Evolutionary conservation across 2,113 vertebrate species (phyloP), one percentile per base, ranked within the genome.

Genomic region (Cygnus atratus): DNA sequence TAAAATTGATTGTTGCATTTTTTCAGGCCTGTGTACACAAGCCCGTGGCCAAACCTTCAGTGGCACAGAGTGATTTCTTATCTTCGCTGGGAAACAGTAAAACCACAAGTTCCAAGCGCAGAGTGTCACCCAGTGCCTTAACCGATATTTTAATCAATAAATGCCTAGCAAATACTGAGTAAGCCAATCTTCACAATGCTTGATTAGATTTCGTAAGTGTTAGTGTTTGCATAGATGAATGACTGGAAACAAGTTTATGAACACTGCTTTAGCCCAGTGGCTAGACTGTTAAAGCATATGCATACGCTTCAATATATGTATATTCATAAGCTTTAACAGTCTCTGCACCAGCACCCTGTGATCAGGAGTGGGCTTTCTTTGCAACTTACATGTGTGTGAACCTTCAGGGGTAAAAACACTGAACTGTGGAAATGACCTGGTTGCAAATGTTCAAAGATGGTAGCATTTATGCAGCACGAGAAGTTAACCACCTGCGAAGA

Each of bases 361-460:
- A 9, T 1, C 6, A 57, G 67, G 26, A 57, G 1, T 3, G 11
- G 4, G 14, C 21, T 84, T 50, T 21, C 77, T 55, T 11, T 39
- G 13, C 4, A 2, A 29, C 37, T 66, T 50, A 4, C 0, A 9
- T 5, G 4, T 2, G 2, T 2, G 5, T 2, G 1, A 78, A 14
- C 50, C 48, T 41, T 13, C 26, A 11, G 62, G 29, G 35, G 29
- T 41, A 41, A 28, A 77, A 26, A 1, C 6, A 4, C 7, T 59
- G 58, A 6, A 4, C n/a, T 20, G 55, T 12, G 8, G 71, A 31
- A 50, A 37, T 14, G 19, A 29, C 8, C 28, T 31, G 87, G 31
- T 15, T 19, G 19, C 33, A 25, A 24, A 10, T 13, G 9, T 25
- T 54, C 16, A 25, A n/a, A 44, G 52, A 24, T 37, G 25, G 55